Percentiles rank a stretch among this genome's conserved stretches.
Evolutionary conservation across 2,113 vertebrate species (phyloP).

Genomic region (Anguilla japonica): DNA sequence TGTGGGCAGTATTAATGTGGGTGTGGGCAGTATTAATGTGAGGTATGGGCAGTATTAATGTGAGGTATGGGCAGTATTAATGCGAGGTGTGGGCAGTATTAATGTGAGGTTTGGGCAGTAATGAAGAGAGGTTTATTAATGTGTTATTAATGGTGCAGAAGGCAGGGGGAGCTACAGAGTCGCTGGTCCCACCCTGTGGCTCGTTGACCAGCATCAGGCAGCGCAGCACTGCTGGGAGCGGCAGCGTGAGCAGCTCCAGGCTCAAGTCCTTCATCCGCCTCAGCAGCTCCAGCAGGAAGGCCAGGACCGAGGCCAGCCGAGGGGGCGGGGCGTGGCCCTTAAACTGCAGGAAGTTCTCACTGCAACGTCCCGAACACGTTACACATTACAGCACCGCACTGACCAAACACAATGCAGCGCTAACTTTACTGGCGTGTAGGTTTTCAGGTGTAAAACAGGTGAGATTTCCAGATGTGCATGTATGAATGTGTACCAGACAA

Average conservation of each 20-base stretch:
- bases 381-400: background rate
- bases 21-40: no score
- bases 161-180: no score
- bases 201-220: slow-evolving; percentile 87
- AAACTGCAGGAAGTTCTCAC: slow-evolving; percentile 84
- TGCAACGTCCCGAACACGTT: slow-evolving; percentile 45
- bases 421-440: background rate
- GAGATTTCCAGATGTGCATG: no score
- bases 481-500: no score
- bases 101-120: no score
- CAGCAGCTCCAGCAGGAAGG: slow-evolving; percentile 81
- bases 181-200: slow-evolving; percentile 75
- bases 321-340: slow-evolving; percentile 81
- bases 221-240: slow-evolving; percentile 79
- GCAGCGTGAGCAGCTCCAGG: slow-evolving; percentile 64
- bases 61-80: no score
- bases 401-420: background rate
- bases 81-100: no score
- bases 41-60: no score
- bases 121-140: no score
- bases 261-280: slow-evolving; percentile 71
- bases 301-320: slow-evolving; percentile 75
- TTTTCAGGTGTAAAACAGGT: no score
- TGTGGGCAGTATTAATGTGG: no score
- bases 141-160: no score